Evolutionary conservation across 2,113 vertebrate species (phyloP).

Genomic region (Spea multiplicata): DNA sequence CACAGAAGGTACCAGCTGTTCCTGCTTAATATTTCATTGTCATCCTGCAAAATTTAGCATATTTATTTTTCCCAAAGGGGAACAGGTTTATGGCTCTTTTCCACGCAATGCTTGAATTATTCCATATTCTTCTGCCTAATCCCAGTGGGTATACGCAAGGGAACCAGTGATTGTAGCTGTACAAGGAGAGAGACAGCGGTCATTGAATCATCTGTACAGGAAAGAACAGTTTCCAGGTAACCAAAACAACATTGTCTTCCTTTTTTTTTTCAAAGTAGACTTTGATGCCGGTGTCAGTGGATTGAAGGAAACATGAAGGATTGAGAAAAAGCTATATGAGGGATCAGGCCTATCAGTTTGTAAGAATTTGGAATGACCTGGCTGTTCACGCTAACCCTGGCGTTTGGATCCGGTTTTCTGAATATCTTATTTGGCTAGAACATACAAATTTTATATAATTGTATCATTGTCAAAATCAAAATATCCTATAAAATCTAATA

Average conservation of each 20-base stretch:
- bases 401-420: conserved; percentile 16
- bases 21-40: conserved; percentile 10
- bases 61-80: conserved; percentile 21
- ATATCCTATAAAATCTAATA: neutral
- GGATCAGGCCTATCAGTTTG: conserved; percentile 3
- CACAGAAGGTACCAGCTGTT: conserved; percentile 27
- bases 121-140: conserved; percentile 23
- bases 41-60: conserved; percentile 9
- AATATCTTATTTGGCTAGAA: conserved; percentile 27
- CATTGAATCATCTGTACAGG: neutral
- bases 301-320: neutral
- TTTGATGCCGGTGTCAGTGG: neutral
- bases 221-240: neutral
- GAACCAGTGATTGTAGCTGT: conserved; percentile 13
- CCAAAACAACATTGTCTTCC: neutral
- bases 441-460: neutral
- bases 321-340: conserved; percentile 1
- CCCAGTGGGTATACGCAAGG: conserved; percentile 20
- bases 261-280: neutral
- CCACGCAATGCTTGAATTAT: conserved; percentile 35
- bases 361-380: conserved; percentile 13
- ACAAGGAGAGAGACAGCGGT: neutral
- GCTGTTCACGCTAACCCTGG: neutral
- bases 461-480: neutral
- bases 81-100: conserved; percentile 7